These are phyloP conservation scores for Lophius piscatorius DNA, from an alignment of 2,113 vertebrate species.

Conservation along the genomic window DNA sequence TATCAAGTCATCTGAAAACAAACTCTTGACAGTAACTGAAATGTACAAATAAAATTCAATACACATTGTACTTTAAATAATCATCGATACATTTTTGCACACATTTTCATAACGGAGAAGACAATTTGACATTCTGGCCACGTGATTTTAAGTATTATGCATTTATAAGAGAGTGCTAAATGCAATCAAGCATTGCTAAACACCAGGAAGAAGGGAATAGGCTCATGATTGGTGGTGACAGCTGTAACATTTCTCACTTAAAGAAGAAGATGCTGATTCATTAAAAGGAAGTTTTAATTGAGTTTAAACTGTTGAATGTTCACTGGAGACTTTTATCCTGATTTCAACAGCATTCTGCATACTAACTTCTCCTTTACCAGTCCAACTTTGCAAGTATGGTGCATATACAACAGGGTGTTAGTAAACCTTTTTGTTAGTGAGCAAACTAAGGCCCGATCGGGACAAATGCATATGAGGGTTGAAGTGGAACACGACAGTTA, in stretches of 20 bases:
- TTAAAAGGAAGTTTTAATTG: conserved; percentile 5
- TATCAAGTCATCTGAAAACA: no score
- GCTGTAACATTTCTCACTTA: conserved; percentile 12
- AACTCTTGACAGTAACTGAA: not conserved
- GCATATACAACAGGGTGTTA: not conserved
- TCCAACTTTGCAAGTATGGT: not conserved
- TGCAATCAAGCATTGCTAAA: conserved; percentile 15
- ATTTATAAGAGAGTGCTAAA: conserved; percentile 17
- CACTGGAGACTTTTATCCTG: not conserved
- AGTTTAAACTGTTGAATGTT: conserved; percentile 9
- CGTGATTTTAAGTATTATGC: conserved; percentile 13
- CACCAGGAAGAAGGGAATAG: conserved; percentile 11
- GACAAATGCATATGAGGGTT: conserved; percentile 44
- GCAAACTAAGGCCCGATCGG: conserved; percentile 11
- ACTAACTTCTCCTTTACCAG: not conserved
- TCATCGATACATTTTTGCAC: conserved; percentile 21
- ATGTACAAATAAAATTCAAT: conserved; percentile 15
- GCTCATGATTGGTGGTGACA: not conserved
- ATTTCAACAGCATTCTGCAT: conserved; percentile 10
- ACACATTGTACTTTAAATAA: conserved; percentile 27
- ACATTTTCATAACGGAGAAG: conserved; percentile 12
- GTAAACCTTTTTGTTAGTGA: not conserved
- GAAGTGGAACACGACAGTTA: conserved; percentile 40
- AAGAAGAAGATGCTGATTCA: no score
- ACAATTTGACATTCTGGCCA: conserved; percentile 18